A percentile compares a stretch with the other conserved stretches of the same genome.
phyloP scores from a whole-genome alignment of 2,797 vertebrate genomes.

The Typhlichthys eigenmanni region DNA sequence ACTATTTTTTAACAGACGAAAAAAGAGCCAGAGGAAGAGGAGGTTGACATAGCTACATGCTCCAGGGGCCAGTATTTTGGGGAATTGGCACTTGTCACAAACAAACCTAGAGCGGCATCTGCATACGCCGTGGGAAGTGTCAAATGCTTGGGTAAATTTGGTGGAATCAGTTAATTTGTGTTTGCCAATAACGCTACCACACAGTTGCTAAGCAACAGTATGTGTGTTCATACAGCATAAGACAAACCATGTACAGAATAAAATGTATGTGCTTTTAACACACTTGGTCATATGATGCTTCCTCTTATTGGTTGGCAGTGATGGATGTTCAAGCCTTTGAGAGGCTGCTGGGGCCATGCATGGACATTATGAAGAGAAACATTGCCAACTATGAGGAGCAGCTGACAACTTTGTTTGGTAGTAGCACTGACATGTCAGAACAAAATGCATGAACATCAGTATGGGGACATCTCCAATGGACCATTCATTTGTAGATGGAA shows the following conservation, averaged over 20 bases:
- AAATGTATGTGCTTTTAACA: not conserved
- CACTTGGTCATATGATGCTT: slow-evolving; percentile 8
- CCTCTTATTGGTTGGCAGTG: slow-evolving; percentile 72
- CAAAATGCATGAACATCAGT: slow-evolving; percentile 81
- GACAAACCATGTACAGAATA: not conserved
- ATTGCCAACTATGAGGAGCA: slow-evolving; percentile 98
- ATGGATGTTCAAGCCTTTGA: slow-evolving; percentile 98
- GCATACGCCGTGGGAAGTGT: slow-evolving; percentile 94
- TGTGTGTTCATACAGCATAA: too few species aligned
- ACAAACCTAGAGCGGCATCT: slow-evolving; percentile 96
- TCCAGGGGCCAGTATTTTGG: slow-evolving; percentile 97
- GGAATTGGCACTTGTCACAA: slow-evolving; percentile 95
- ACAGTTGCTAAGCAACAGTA: too few species aligned
- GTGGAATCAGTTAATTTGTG: not conserved
- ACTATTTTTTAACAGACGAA: slow-evolving; percentile 68
- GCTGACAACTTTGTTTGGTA: slow-evolving; percentile 91
- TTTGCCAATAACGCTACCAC: not conserved
- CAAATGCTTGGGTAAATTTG: slow-evolving; percentile 92
- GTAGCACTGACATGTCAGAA: slow-evolving; percentile 93
- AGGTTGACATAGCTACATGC: slow-evolving; percentile 91
- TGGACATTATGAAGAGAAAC: slow-evolving; percentile 99
- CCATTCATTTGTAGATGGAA: slow-evolving; percentile 77
- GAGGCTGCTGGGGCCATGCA: slow-evolving; percentile 97
- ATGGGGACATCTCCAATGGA: slow-evolving; percentile 66
- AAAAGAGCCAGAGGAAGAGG: slow-evolving; percentile 82